phyloP scores from a whole-genome alignment of 1,140 invertebrate species.

The Ectropis grisescens region DNA sequence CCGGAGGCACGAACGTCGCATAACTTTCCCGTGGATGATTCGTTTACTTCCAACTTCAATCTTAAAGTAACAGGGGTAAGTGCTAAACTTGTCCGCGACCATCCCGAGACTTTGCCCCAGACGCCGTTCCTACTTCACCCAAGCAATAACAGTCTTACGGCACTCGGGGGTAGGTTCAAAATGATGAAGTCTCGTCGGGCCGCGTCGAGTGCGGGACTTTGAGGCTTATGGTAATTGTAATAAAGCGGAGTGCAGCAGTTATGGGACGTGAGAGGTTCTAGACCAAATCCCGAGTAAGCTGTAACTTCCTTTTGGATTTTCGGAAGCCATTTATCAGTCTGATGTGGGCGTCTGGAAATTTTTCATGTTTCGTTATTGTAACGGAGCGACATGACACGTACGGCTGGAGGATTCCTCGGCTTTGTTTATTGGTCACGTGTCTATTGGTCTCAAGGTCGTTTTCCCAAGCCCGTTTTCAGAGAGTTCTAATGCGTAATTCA shows the following conservation, averaged over 20 bases:
- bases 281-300: constrained; percentile 74
- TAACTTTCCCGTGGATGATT: constrained; percentile 46
- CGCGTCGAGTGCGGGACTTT: constrained; percentile 64
- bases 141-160: constrained; percentile 64
- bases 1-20: constrained; percentile 55
- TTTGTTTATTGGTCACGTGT: constrained; percentile 34
- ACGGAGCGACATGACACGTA: constrained; percentile 42
- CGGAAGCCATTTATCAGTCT: constrained; percentile 76
- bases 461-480: background rate
- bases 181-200: constrained; percentile 45
- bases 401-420: constrained; percentile 26
- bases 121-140: constrained; percentile 59
- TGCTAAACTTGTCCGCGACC: constrained; percentile 34
- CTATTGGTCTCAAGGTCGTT: constrained; percentile 33
- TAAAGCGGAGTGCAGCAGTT: constrained; percentile 70
- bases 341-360: constrained; percentile 69
- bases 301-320: constrained; percentile 75
- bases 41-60: constrained; percentile 28
- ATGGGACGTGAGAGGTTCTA: constrained; percentile 70
- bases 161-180: constrained; percentile 61
- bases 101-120: constrained; percentile 32
- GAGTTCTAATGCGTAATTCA: no score
- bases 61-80: constrained; percentile 37
- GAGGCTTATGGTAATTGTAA: constrained; percentile 69
- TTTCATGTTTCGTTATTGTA: constrained; percentile 69